Evolutionary conservation across 1,140 invertebrate genomes (phyloP), one percentile per base, ranked within the genome.

Genomic region (Harlomillsia oculata): DNA sequence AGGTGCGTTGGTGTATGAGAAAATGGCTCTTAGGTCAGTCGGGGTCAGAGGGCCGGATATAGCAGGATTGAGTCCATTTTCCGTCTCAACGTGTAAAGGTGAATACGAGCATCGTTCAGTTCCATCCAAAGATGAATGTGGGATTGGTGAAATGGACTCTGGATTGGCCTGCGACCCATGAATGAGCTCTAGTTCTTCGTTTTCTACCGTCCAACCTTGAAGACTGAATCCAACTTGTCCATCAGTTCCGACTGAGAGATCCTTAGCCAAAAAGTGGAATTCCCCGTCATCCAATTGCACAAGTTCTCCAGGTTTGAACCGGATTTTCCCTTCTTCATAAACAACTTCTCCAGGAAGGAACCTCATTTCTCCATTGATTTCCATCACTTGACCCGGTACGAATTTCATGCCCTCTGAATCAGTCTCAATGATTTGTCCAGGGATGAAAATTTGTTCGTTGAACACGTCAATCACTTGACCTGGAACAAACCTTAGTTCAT

Each of bases 391-490:
- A 37, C 48, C 48, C 5, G 48, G 48, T 11, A 50, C 48, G 28
- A 50, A 50, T 5, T 26, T 32, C n/a, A 32, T 26, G 21, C 36
- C 28, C 6, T 30, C 48, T n/a, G n/a, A n/a, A 14, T 50, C 13
- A 18, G 28, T 20, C 14, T 26, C 6, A 26, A 50, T 34, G 13
- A 50, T 23, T 36, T 50, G 48, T 11, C 48, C 48, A 50, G 48
- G 48, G 6, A 50, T 50, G 21, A 50, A 50, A 9, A 26, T 37
- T 13, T 26, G 48, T 5, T 26, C 32, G 28, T 74, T 75, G 60
- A 76, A 74, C 0, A 81, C 82, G 59, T 83, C 80, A 2, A 84
- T 79, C 49, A 84, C 75, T 72, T 85, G 82, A 3, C 83, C 83
- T 1, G 82, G 82, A 14, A 84, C 72, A 66, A 86, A 86, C 29